Conservation (phyloP, 37 sponge, comb jelly and placozoan species). For the Ephydatia muelleri region DNA sequence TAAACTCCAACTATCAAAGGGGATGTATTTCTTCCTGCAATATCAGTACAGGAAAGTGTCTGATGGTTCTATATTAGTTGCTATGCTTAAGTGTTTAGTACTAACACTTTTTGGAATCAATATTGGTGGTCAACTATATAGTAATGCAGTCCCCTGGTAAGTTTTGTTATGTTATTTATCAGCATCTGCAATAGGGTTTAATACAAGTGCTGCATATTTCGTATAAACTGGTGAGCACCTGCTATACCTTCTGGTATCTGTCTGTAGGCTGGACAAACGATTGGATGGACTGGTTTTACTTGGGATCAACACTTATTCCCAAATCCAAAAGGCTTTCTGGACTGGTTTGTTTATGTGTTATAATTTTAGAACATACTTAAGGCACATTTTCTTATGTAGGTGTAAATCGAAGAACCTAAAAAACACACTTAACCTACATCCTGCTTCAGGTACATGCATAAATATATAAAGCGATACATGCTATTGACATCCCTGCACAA, state of each 20-base stretch:
- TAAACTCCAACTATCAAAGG: too few relatives aligned
- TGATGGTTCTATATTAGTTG: too few relatives aligned
- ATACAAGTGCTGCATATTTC: too few relatives aligned
- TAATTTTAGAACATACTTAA: neutral
- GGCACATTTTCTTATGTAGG: constrained; percentile 21
- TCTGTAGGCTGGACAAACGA: constrained; percentile 49
- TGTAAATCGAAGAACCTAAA: constrained; percentile 56
- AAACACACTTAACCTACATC: constrained; percentile 83
- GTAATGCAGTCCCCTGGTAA: too few relatives aligned
- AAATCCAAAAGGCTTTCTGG: constrained; percentile 59
- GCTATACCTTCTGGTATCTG: neutral
- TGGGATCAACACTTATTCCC: constrained; percentile 82
- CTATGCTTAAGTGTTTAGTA: too few relatives aligned
- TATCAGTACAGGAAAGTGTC: too few relatives aligned
- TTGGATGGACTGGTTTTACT: constrained; percentile 84
- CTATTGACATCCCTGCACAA: neutral
- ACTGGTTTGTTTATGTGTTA: constrained; percentile 43
- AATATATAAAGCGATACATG: neutral
- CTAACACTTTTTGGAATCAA: too few relatives aligned
- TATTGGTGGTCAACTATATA: too few relatives aligned
- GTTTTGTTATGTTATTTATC: neutral
- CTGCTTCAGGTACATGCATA: constrained; percentile 56
- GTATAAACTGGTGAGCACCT: too few relatives aligned
- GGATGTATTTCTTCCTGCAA: too few relatives aligned
- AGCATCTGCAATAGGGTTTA: neutral